These are phyloP conservation scores for Acanthornis magna DNA, from an alignment of 2,797 vertebrate species.

Conservation along the genomic window DNA sequence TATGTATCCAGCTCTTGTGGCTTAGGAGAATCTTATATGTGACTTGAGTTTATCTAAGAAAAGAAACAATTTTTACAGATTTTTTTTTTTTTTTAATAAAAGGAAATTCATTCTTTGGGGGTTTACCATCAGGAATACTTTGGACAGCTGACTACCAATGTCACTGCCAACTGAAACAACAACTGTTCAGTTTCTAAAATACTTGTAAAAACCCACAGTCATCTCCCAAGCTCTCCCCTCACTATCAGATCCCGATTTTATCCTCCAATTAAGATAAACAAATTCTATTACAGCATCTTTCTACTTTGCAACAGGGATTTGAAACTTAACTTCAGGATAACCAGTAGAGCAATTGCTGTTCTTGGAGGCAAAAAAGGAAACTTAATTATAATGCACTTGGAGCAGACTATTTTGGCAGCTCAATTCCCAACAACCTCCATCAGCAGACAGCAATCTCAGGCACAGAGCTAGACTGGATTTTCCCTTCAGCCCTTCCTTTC, in stretches of 20 bases:
- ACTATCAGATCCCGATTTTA: background rate
- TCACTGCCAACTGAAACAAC: constrained; percentile 52
- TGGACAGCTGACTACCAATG: constrained; percentile 16
- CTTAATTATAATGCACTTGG: background rate
- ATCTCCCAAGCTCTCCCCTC: background rate
- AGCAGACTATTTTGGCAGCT: background rate
- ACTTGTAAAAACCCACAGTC: background rate
- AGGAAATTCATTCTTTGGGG: background rate
- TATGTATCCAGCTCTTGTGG: background rate
- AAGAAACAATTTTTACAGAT: background rate
- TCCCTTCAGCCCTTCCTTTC: background rate
- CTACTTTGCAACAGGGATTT: background rate
- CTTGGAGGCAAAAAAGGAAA: background rate
- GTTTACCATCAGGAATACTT: background rate
- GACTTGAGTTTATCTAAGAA: constrained; percentile 8
- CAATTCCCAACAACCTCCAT: background rate
- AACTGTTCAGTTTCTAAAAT: background rate
- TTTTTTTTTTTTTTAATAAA: background rate
- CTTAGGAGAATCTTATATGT: constrained; percentile 4
- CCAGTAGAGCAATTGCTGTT: background rate
- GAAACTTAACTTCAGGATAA: background rate
- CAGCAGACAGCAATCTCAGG: background rate
- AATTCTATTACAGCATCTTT: background rate
- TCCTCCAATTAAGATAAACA: constrained; percentile 18
- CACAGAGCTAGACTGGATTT: background rate